Evolutionary conservation across 2,888 invertebrate genomes (phyloP), one percentile per base, ranked within the genome.

Genomic region (Folsomia candida): DNA sequence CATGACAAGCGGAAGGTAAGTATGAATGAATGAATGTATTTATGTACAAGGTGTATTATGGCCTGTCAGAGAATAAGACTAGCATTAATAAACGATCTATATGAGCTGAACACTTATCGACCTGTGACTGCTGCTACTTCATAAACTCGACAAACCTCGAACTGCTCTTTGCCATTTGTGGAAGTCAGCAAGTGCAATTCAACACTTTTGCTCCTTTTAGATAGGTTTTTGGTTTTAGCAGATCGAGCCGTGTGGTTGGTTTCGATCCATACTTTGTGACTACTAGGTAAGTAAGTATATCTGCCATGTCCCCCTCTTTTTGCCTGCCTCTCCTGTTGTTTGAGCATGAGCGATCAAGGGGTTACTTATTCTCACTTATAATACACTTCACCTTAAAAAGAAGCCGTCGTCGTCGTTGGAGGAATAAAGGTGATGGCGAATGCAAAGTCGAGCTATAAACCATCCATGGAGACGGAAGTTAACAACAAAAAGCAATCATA

Each of bases 331-430:
- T 37, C 37, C 37, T 37, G 37, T 37, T 37, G 11, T 54, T 54
- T 22, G 54, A 54, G 54, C 54, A 54, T 54, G 54, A 54, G 54
- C 54, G 54, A 54, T 54, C 54, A 54, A 54, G 54, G n/a, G 22
- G 54, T 54, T 54, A 22, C 54, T 37, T 37, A n/a, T n/a, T n/a
- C n/a, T n/a, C n/a, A n/a, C n/a, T n/a, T n/a, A n/a, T n/a, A n/a
- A n/a, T n/a, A n/a, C n/a, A n/a, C n/a, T n/a, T n/a, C n/a, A n/a
- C n/a, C n/a, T n/a, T n/a, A n/a, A n/a, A n/a, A n/a, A n/a, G n/a
- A n/a, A n/a, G n/a, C n/a, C n/a, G n/a, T n/a, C n/a, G n/a, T n/a
- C n/a, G n/a, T n/a, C n/a, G n/a, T n/a, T n/a, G n/a, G n/a, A n/a
- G n/a, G n/a, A n/a, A n/a, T n/a, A n/a, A n/a, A n/a, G n/a, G n/a